Percentiles rank a stretch among this genome's conserved stretches.
These are phyloP conservation scores for Anoplophora glabripennis DNA, from an alignment of 1,140 invertebrate species.

Conservation along the genomic window DNA sequence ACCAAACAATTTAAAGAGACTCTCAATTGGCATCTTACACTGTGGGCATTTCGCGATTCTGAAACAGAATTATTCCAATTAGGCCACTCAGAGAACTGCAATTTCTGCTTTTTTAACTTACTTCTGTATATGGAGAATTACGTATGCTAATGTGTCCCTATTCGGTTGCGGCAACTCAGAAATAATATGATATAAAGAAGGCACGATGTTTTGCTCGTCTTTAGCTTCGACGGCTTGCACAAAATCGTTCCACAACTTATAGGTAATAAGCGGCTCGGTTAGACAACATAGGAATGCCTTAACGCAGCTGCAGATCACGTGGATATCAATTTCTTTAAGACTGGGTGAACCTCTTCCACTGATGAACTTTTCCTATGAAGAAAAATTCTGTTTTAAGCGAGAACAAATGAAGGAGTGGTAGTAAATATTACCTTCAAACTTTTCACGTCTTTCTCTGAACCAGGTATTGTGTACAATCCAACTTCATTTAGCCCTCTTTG, in stretches of 20 bases:
- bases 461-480: conserved; percentile 89
- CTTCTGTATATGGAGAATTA: conserved; percentile 81
- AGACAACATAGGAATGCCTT: conserved; percentile 83
- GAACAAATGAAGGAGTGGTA: too few relatives aligned
- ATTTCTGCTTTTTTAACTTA: conserved; percentile 47
- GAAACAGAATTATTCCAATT: conserved; percentile 16
- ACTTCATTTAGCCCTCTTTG: conserved; percentile 76
- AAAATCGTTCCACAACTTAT: conserved; percentile 73
- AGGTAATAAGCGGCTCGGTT: conserved; percentile 84
- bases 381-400: background rate
- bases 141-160: conserved; percentile 81
- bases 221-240: conserved; percentile 60
- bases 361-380: conserved; percentile 71
- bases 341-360: conserved; percentile 71
- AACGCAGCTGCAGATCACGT: conserved; percentile 78
- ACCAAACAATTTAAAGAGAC: conserved; percentile 80
- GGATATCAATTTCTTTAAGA: conserved; percentile 68
- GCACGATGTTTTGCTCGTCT: conserved; percentile 45
- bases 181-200: conserved; percentile 64
- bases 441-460: conserved; percentile 80
- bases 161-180: conserved; percentile 78
- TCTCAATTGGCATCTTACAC: conserved; percentile 75
- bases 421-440: conserved; percentile 64
- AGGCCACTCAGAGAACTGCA: too few relatives aligned
- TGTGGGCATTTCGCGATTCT: conserved; percentile 67